Evolutionary conservation across 2,797 vertebrate genomes (phyloP), one percentile per base, ranked within the genome.

Genomic region (Lagodon rhomboides): DNA sequence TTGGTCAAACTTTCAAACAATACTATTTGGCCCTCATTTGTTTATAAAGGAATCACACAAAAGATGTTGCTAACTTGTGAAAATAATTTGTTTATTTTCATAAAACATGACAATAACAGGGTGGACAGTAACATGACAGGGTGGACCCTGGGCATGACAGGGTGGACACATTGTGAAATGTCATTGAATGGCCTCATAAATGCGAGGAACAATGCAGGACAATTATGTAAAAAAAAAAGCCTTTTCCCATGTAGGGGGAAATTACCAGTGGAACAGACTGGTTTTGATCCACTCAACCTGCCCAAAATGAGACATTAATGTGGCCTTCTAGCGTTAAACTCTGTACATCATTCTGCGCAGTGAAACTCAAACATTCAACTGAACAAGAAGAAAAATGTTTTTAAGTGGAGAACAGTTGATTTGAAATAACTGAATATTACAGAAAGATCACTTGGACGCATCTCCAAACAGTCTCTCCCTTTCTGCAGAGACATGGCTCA

Each of bases 331-430:
- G 43, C 12, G 43, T 43, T 43, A 43, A 43, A 43, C 43, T 43
- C 43, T 58, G 55, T 12, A 34, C 60, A 46, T 62, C 60, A 25
- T 46, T 44, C 60, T 62, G 60, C 60, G 44, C 38, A 62, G 65
- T 54, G 34, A 67, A 38, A 75, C 27, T 80, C 59, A 80, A 80
- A 80, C 30, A 81, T 81, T 76, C 49, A 71, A 76, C 62, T 66
- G 66, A 68, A 68, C 51, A 27, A 41, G 30, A 44, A 44, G n/a
- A 44, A 16, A 44, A 44, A 61, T 44, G n/a, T 61, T 53, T 12
- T 53, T n/a, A 22, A 53, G 20, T 50, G 20, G 49, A 53, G n/a
- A 53, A 22, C 4, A 4, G 9, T 53, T 22, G 49, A 51, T 51
- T 51, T 51, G 27, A 20, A 58, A 30, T 10, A 18, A 34, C 27